Evolutionary conservation across 1,140 invertebrate genomes (phyloP).

Genomic region (Phymorhynchus buccinoides): DNA sequence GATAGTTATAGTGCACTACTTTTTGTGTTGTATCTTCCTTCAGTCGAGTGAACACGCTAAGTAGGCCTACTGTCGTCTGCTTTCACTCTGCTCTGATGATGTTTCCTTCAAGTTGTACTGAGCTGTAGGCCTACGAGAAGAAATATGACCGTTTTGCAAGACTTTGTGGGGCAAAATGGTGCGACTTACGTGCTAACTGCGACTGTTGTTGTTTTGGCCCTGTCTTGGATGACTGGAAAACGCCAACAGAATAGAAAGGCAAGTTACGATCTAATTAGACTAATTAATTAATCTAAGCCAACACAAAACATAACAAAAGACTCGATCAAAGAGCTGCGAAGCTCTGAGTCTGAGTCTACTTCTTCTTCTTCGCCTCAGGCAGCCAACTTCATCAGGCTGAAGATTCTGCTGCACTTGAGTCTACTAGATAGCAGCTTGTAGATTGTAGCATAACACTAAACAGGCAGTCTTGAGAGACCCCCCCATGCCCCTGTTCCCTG

Average conservation of each 20-base stretch:
- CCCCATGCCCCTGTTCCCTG: too few relatives aligned
- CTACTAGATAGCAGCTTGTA: too few relatives aligned
- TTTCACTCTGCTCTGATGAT: background rate
- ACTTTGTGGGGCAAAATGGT: background rate
- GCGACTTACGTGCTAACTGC: background rate
- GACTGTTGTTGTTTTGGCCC: background rate
- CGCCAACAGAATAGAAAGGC: background rate
- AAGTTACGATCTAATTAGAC: background rate
- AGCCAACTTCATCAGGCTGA: too few relatives aligned
- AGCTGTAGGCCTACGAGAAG: conserved; percentile 19
- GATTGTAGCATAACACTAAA: too few relatives aligned
- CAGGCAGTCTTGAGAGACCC: too few relatives aligned
- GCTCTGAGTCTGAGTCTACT: too few relatives aligned
- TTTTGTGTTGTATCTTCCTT: background rate
- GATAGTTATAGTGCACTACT: background rate
- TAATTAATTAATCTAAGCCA: too few relatives aligned
- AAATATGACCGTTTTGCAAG: background rate
- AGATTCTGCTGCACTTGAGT: too few relatives aligned
- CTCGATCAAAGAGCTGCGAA: too few relatives aligned
- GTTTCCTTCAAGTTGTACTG: conserved; percentile 27
- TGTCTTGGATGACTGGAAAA: background rate
- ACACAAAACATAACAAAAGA: too few relatives aligned
- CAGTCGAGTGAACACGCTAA: background rate
- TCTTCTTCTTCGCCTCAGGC: too few relatives aligned
- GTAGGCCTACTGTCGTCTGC: background rate